phyloP scores from a whole-genome alignment of 1,140 invertebrate species.

The Schlechtendalia chinensis region DNA sequence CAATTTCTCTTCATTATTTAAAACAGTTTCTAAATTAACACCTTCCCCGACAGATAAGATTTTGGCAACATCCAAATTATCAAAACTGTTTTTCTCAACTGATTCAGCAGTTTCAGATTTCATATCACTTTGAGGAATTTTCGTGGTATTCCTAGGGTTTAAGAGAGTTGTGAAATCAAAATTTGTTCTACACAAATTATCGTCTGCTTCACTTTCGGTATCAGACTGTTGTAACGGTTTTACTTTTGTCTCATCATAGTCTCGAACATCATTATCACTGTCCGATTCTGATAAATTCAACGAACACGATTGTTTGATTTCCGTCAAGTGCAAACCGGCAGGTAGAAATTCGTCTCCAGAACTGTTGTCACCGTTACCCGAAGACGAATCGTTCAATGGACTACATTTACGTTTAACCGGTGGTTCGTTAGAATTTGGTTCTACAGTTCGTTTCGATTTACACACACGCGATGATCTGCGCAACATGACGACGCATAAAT shows the following conservation, averaged over 20 bases:
- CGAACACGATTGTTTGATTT: neutral
- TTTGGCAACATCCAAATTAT: constrained; percentile 41
- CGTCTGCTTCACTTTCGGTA: constrained; percentile 30
- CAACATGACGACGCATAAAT: neutral
- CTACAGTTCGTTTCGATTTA: constrained; percentile 10
- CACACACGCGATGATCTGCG: constrained; percentile 21
- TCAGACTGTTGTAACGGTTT: neutral
- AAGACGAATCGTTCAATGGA: neutral
- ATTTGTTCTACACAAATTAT: constrained; percentile 33
- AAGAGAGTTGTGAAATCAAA: constrained; percentile 32
- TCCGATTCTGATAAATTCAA: constrained; percentile 44
- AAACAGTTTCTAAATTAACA: neutral
- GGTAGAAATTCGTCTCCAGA: neutral
- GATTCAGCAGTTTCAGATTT: neutral
- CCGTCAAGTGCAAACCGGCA: no score
- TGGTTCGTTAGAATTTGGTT: neutral
- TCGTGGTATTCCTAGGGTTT: neutral
- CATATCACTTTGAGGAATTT: neutral
- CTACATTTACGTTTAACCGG: constrained; percentile 18
- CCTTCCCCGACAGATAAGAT: constrained; percentile 29
- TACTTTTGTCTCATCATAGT: neutral
- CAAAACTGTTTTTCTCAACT: neutral
- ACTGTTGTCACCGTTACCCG: neutral
- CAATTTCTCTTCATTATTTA: neutral
- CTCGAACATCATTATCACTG: constrained; percentile 1